Evolutionary conservation across 2,113 vertebrate species (phyloP), one percentile per base, ranked within the genome.

Genomic region (Paramormyrops kingsleyae): DNA sequence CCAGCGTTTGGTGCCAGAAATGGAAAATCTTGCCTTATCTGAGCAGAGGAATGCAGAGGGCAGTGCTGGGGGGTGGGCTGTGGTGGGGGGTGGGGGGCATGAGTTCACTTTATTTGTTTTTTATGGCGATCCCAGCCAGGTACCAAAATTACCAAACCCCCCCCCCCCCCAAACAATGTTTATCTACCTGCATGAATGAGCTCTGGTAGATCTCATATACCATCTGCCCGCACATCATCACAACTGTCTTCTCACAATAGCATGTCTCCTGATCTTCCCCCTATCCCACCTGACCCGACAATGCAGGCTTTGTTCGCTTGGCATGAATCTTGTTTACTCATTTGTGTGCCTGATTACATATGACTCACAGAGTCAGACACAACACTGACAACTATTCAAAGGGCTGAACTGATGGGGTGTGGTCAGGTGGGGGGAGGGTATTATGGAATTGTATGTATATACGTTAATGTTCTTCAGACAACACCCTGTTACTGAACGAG

Each of bases 21-120:
- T 10, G 80, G 52, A 59, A 84, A 85, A 84, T 1, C 35, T 46
- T 39, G 35, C 35, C 89, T 89, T 89, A 89, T 89, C 89, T 89
- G 80, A 59, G 24, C 50, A 46, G 35, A 85, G 52, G 80, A 83
- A 89, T 62, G 77, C 35, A 39, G 12, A 70, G 24, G 42, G 39
- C 49, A 1, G 47, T 31, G 52, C 7, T 39, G 17, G 52, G 50
- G 86, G 53, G 52, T 52, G 44, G 5, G 44, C 44, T 1, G 5
- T 7, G 5, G 6, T 7, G 50, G 50, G 15, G 15, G 50, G 5
- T 17, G 50, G 50, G 15, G 50, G 5, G 86, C 6, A 50, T 39
- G 24, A 50, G 19, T 46, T 19, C 2, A 21, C 21, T 83, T 83
- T 27, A 12, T 19, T 46, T 53, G 49, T 5, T 50, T 49, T 27